Conservation (phyloP, 1,140 invertebrate species). For the Meteorus sp. region DNA sequence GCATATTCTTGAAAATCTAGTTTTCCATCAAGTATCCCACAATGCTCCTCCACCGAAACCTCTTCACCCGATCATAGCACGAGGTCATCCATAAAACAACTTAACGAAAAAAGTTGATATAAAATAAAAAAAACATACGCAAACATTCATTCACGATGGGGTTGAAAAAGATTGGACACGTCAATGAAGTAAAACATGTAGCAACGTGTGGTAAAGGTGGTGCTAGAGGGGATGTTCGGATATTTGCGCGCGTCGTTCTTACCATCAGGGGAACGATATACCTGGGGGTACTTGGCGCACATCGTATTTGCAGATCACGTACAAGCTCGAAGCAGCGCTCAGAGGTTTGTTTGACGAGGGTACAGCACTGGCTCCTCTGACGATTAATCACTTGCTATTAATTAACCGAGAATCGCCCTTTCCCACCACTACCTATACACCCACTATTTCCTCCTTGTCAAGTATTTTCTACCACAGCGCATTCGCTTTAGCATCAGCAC, state of each 20-base stretch:
- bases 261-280: background rate
- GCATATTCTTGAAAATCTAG: no score
- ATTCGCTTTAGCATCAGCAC: background rate
- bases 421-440: background rate
- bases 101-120: no score
- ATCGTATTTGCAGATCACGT: slow-evolving; percentile 44
- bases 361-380: slow-evolving; percentile 34
- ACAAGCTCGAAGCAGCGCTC: slow-evolving; percentile 33
- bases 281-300: slow-evolving; percentile 10
- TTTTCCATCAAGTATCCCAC: no score
- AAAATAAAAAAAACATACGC: no score
- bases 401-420: slow-evolving; percentile 44
- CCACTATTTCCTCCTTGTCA: background rate
- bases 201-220: background rate
- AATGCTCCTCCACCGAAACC: no score
- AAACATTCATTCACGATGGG: no score
- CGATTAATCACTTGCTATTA: slow-evolving; percentile 53
- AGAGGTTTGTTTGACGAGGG: slow-evolving; percentile 49
- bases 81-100: no score
- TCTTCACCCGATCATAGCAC: no score
- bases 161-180: no score
- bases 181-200: no score
- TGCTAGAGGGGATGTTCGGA: background rate
- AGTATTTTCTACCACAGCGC: background rate
- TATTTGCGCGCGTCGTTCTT: no score